Percentiles rank a stretch among this genome's conserved stretches.
Evolutionary conservation across 2,888 invertebrate species (phyloP).

Genomic region (Rotaria magnacalcarata): DNA sequence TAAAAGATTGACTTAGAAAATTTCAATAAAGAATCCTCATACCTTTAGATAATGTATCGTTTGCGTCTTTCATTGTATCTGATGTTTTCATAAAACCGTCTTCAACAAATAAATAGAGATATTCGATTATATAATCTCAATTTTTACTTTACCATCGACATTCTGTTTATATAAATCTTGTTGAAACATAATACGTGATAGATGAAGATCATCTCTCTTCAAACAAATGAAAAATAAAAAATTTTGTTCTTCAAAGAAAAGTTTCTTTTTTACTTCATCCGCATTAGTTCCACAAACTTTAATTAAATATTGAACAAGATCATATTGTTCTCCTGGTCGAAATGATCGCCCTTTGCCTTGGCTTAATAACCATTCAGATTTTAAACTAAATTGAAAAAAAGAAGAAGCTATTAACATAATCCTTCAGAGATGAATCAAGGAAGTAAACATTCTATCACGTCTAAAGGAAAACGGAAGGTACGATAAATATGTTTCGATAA

Average conservation of each 20-base stretch:
- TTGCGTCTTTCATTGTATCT: conserved; percentile 12
- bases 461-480: too few relatives aligned
- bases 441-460: too few relatives aligned
- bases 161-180: conserved; percentile 18
- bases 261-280: background rate
- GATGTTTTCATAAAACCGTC: background rate
- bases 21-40: background rate
- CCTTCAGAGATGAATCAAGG: too few relatives aligned
- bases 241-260: background rate
- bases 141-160: background rate
- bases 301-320: conserved; percentile 75
- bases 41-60: background rate
- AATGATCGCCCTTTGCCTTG: conserved; percentile 85
- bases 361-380: conserved; percentile 90
- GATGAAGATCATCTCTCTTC: background rate
- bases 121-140: too few relatives aligned
- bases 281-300: conserved; percentile 68
- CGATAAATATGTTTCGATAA: too few relatives aligned
- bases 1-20: background rate
- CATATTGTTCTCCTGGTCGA: conserved; percentile 74
- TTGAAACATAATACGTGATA: conserved; percentile 9
- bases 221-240: background rate
- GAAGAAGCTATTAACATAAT: too few relatives aligned
- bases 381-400: conserved; percentile 66
- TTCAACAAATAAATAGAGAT: too few relatives aligned